Percentiles rank a stretch among this genome's conserved stretches.
These are phyloP conservation scores for Megatriorchis doriae DNA, from an alignment of 2,113 vertebrate genomes.

Conservation along the genomic window DNA sequence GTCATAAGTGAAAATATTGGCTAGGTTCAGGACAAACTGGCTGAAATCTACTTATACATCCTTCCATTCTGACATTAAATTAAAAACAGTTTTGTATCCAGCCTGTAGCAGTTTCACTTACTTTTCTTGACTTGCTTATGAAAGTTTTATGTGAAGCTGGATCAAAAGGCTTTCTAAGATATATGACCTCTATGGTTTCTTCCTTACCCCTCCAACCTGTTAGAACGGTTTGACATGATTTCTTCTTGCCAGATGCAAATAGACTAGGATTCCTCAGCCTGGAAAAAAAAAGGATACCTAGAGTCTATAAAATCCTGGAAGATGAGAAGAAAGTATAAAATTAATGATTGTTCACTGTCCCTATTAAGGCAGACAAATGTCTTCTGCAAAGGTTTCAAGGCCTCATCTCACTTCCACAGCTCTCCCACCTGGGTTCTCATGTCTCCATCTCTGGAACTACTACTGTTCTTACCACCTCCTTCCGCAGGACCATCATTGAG, in stretches of 20 bases:
- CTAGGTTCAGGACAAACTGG: background rate
- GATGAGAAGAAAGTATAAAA: background rate
- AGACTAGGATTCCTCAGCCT: background rate
- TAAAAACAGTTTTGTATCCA: background rate
- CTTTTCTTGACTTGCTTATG: background rate
- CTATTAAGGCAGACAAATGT: background rate
- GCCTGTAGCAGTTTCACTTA: background rate
- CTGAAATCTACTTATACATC: slow-evolving; percentile 6
- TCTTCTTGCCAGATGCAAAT: background rate
- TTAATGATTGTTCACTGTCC: background rate
- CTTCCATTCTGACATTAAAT: background rate
- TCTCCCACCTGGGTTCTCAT: background rate
- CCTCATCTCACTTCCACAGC: background rate
- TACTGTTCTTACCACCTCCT: background rate
- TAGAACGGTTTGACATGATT: background rate
- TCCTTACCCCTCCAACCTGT: background rate
- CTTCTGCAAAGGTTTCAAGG: background rate
- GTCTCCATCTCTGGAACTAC: background rate
- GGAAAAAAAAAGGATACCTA: background rate
- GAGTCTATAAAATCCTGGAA: background rate
- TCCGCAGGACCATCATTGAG: background rate
- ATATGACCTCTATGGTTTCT: background rate
- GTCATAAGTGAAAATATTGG: slow-evolving; percentile 18
- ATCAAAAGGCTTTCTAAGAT: background rate
- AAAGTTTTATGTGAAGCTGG: background rate